Base-by-base conservation (phyloP, 2,888 invertebrate genomes). In the Dasypolia templi region DNA sequence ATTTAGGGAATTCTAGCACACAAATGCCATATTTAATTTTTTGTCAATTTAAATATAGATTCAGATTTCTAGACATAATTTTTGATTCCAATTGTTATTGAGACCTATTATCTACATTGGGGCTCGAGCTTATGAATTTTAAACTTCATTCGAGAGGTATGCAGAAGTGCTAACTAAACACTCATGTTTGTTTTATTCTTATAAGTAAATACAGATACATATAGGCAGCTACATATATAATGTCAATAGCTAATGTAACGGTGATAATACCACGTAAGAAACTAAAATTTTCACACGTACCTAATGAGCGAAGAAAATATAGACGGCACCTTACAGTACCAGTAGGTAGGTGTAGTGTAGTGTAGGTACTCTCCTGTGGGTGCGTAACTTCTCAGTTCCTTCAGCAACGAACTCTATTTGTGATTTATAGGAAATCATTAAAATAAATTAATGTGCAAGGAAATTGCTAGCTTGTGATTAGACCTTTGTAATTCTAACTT, bases 211-310 rank as follows among this genome's bases (percentile, higher is more conserved):
- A 77, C 84, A 85, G 86, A 87, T 90, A 89, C 88, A 87, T 86
- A 88, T 87, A 85, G 86, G 75, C 75, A 81, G 71, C 66, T 87
- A 87, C 85, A 86, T 86, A 89, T 88, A 58, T 55, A 68, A 82
- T 72, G 90, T 90, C 88, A 90, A 91, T 88, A 90, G 84, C 80
- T 85, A 88, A 89, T 84, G 83, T 92, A 92, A 93, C 92, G 91
- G 92, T 89, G 86, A 86, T 89, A 82, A 88, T 85, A 86, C 85
- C 59, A 73, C 51, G 81, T 86, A 88, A 89, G 89, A 88, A 90
- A 90, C 85, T 84, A 88, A 89, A 86, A 84, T 89, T 89, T 91
- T 92, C 93, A 91, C 92, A 92, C 90, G 89, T 91, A 89, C 90
- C 87, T 89, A 89, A 89, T 89, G 86, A 84, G 75, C 72, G 70